Evolutionary conservation across 2,888 invertebrate species (phyloP).

Genomic region (Drosophila multiciliata): DNA sequence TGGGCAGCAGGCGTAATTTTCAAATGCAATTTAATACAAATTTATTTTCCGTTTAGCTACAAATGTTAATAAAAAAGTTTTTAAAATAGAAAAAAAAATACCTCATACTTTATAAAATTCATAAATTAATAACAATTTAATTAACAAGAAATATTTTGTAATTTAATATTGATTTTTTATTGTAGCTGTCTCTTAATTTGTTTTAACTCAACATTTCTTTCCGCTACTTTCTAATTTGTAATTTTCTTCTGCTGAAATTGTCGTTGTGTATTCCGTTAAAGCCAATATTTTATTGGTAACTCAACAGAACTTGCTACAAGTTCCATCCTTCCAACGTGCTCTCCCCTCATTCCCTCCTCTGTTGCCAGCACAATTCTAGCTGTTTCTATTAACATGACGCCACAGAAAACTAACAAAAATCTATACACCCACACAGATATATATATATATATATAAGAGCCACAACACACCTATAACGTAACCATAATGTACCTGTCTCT

Average conservation of each 20-base stretch:
- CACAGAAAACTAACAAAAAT: constrained; percentile 69
- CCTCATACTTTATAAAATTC: background rate
- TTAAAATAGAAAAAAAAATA: background rate
- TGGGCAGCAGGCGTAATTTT: constrained; percentile 25
- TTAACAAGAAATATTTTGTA: no score
- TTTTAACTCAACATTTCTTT: background rate
- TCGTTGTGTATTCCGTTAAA: constrained; percentile 26
- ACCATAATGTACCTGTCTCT: constrained; percentile 40
- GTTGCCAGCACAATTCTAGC: constrained; percentile 24
- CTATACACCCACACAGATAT: constrained; percentile 30
- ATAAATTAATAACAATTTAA: no score
- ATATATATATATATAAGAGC: constrained; percentile 11
- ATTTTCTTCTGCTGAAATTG: constrained; percentile 7
- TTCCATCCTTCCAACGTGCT: constrained; percentile 9
- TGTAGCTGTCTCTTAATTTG: background rate
- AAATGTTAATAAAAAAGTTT: background rate
- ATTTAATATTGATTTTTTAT: no score
- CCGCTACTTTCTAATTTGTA: background rate
- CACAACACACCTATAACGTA: constrained; percentile 60
- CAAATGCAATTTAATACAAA: constrained; percentile 27
- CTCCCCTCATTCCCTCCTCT: background rate
- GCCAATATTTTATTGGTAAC: constrained; percentile 15
- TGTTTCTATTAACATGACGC: constrained; percentile 69
- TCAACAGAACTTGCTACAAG: constrained; percentile 38
- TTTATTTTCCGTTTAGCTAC: background rate